Conservation (phyloP, 2,113 vertebrate species). For the Cyrtonyx montezumae region DNA sequence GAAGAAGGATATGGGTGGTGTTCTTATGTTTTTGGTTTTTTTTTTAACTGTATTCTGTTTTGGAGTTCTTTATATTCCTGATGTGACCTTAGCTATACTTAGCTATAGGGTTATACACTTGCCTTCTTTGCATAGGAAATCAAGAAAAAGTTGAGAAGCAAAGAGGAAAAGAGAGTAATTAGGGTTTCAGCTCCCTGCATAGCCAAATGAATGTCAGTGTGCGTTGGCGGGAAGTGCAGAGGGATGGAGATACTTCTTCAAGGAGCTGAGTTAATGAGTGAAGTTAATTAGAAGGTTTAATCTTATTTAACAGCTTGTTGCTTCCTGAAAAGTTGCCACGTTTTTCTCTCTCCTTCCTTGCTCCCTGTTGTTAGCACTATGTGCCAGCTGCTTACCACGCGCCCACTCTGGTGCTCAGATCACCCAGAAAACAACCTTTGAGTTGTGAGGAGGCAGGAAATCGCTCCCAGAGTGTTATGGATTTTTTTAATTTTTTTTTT, state of each 20-base stretch:
- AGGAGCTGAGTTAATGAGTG: neutral
- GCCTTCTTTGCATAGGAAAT: neutral
- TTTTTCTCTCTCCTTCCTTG: neutral
- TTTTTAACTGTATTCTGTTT: neutral
- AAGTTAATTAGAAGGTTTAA: neutral
- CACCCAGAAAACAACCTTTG: neutral
- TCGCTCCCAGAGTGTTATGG: neutral
- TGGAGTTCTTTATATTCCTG: fast-evolving
- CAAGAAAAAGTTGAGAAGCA: neutral
- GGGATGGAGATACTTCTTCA: neutral
- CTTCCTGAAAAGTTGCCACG: neutral
- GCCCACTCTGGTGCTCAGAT: neutral
- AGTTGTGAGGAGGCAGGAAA: neutral
- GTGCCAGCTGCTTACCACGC: neutral
- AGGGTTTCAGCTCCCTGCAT: neutral
- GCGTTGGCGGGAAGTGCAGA: neutral
- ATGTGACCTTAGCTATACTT: neutral
- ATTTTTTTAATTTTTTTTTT: neutral
- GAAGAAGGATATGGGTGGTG: neutral
- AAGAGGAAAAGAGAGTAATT: neutral
- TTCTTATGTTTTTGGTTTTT: neutral
- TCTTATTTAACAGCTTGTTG: neutral
- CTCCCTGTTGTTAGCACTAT: neutral
- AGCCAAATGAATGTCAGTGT: neutral
- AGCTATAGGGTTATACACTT: fast-evolving